Conservation (phyloP, 2,797 vertebrate genomes). For the Squalus acanthias region DNA sequence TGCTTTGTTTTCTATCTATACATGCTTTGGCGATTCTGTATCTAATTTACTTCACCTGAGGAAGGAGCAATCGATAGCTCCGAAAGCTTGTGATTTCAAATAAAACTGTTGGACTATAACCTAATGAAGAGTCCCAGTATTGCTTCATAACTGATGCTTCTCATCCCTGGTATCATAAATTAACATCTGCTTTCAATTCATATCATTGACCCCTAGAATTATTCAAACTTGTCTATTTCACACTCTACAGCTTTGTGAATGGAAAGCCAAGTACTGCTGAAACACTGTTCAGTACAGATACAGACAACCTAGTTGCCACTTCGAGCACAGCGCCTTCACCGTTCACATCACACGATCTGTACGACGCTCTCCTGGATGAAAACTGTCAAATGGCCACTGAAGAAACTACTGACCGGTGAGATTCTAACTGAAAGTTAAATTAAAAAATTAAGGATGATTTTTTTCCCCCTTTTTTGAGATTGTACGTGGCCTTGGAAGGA, state of each 20-base stretch:
- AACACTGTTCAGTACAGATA: neutral
- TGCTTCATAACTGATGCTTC: neutral
- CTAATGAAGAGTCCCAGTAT: neutral
- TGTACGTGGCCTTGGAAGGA: neutral
- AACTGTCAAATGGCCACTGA: neutral
- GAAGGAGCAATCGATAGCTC: too few relatives aligned
- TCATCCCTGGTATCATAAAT: neutral
- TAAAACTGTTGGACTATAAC: too few relatives aligned
- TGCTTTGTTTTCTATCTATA: too few relatives aligned
- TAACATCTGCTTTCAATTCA: neutral
- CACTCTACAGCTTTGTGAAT: neutral
- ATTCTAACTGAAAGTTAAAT: neutral
- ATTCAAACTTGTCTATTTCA: neutral
- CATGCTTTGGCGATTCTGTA: too few relatives aligned
- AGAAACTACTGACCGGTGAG: conserved; percentile 32
- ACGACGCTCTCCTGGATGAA: conserved; percentile 44
- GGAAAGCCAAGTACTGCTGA: neutral
- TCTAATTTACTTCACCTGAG: too few relatives aligned
- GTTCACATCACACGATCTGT: conserved; percentile 40
- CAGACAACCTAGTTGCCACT: conserved; percentile 1
- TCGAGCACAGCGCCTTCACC: neutral
- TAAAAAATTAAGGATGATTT: too few relatives aligned
- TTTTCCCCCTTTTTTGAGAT: neutral
- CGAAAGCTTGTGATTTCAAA: too few relatives aligned
- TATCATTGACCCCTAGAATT: neutral